Evolutionary conservation across 2,113 vertebrate species (phyloP).

Genomic region (Colaptes auratus): DNA sequence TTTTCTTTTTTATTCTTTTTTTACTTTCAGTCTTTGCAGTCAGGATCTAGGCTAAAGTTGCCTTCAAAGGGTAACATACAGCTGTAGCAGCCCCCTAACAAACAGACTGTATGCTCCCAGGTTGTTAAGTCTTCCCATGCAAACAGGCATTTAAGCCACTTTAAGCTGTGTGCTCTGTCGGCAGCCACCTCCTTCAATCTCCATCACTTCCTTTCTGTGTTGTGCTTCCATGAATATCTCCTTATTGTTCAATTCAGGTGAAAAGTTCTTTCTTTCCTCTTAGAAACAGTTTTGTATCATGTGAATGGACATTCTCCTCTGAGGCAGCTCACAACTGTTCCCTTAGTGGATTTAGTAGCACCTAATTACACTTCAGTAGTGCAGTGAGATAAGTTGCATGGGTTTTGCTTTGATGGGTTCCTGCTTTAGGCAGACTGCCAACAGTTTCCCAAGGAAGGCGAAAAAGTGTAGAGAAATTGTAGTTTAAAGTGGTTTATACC

Average conservation of each 20-base stretch:
- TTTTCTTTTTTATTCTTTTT: too few species aligned
- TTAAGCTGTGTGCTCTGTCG: not conserved
- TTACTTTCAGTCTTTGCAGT: too few species aligned
- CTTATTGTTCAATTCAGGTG: not conserved
- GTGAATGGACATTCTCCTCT: not conserved
- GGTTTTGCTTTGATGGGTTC: not conserved
- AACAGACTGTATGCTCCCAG: not conserved
- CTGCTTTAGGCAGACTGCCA: not conserved
- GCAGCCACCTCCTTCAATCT: not conserved
- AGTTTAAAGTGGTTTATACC: conserved; percentile 3
- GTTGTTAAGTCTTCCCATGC: accelerated
- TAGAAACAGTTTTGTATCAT: not conserved
- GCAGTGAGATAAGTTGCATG: not conserved
- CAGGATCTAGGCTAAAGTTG: too few species aligned
- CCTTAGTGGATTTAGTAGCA: not conserved
- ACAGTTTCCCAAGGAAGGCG: not conserved
- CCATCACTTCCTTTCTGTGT: not conserved
- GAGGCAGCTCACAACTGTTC: not conserved
- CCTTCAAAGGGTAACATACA: too few species aligned
- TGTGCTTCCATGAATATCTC: not conserved
- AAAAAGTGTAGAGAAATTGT: not conserved
- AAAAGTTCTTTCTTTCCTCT: not conserved
- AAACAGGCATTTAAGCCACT: not conserved
- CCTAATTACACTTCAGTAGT: not conserved
- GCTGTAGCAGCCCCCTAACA: not conserved